phyloP scores from a whole-genome alignment of 2,797 vertebrate genomes.

The Hybognathus amarus region DNA sequence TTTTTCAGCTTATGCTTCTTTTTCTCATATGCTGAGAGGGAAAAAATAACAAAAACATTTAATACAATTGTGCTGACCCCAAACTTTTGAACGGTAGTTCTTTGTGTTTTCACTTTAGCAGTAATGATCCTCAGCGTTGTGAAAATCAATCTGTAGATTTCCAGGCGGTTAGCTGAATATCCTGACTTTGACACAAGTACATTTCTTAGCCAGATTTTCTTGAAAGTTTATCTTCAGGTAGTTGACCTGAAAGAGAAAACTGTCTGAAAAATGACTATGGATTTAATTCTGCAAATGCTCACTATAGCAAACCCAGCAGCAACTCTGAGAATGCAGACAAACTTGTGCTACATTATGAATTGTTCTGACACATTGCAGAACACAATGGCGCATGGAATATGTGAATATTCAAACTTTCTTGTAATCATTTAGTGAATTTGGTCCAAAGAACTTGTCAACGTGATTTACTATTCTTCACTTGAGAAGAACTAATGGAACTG shows the following conservation, averaged over 20 bases:
- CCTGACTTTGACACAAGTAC: neutral
- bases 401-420: neutral
- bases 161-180: neutral
- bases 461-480: neutral
- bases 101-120: neutral
- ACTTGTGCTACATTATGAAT: neutral
- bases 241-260: neutral
- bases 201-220: neutral
- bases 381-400: neutral
- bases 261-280: neutral
- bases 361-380: neutral
- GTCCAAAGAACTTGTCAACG: neutral
- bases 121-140: neutral
- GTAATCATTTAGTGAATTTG: neutral
- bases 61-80: neutral
- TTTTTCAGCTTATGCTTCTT: no score
- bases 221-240: neutral
- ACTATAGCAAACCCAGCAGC: neutral
- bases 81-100: neutral
- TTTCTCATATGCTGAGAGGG: neutral
- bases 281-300: neutral
- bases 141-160: neutral
- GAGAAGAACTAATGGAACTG: constrained; percentile 6
- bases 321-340: neutral
- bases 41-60: neutral